These are phyloP conservation scores for Callinectes sapidus DNA, from an alignment of 2,888 invertebrate species.

Conservation along the genomic window DNA sequence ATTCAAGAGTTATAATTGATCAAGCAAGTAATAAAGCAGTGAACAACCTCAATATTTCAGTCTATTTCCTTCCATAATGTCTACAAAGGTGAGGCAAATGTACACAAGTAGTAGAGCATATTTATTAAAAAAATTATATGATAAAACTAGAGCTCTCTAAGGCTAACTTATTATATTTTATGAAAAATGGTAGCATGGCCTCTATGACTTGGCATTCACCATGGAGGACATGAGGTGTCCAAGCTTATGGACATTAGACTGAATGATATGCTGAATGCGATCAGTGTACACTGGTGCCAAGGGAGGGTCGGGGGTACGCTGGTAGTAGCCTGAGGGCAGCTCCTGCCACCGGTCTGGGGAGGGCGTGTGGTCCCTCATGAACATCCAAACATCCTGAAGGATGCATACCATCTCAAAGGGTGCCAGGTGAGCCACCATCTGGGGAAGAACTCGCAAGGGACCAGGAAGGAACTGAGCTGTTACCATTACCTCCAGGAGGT, in stretches of 20 bases:
- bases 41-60: neutral
- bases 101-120: neutral
- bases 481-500: slow-evolving; percentile 86
- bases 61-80: neutral
- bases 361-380: slow-evolving; percentile 91
- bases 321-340: slow-evolving; percentile 77
- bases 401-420: slow-evolving; percentile 84
- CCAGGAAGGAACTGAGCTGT: slow-evolving; percentile 90
- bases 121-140: neutral
- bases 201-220: slow-evolving; percentile 49
- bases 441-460: slow-evolving; percentile 86
- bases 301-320: slow-evolving; percentile 63
- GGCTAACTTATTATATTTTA: neutral
- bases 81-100: neutral
- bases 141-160: neutral
- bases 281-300: slow-evolving; percentile 86
- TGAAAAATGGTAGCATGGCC: neutral
- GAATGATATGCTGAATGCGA: slow-evolving; percentile 85
- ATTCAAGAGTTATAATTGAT: neutral
- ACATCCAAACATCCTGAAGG: slow-evolving; percentile 91
- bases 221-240: slow-evolving; percentile 70
- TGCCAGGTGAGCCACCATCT: slow-evolving; percentile 71
- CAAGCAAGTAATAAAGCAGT: neutral
- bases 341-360: slow-evolving; percentile 83
- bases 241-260: slow-evolving; percentile 84